Evolutionary conservation across 1,140 invertebrate species (phyloP), one percentile per base, ranked within the genome.

Genomic region (Adelges cooleyi): DNA sequence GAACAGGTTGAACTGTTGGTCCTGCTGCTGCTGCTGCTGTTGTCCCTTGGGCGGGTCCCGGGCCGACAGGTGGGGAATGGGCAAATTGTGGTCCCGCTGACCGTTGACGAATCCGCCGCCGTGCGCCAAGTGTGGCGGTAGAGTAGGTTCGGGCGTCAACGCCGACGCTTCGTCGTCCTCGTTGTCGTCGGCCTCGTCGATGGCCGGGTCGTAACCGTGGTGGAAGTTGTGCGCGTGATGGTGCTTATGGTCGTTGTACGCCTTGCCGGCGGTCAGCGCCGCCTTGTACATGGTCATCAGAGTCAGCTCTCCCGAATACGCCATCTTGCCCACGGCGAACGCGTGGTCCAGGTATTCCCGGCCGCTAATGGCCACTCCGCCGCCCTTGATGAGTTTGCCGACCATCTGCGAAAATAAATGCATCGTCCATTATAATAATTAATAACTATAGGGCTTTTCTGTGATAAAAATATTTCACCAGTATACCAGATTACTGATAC

Each of bases 181-280:
- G 15, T 46, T 25, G 29, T 4, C 20, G 0, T 52, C 27, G 4
- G 49, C 25, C 27, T 66, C 40, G 51, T 65, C 51, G 50, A 67
- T 48, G 6, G 66, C 11, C 22, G 62, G 42, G 11, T 66, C 40
- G 48, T 53, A 49, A 67, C 88, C 83, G 69, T 89, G 86, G 69
- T 84, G 83, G 69, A 83, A 87, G 68, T 86, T 83, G 70, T 89
- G 86, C 0, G 80, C 86, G 71, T 89, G 87, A 71, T 89, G 87
- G 69, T 89, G 87, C 71, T 89, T 89, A 74, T 89, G 87, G 71
- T 89, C 86, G 56, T 82, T 84, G 72, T 89, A 87, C 0, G 87
- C 87, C 74, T 89, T 89, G 0, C 87, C 87, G 1, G 86, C 86
- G 1, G 84, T 86, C 38, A 90, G 73, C 0, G 86, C 87, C 0